Evolutionary conservation across 2,113 vertebrate species (phyloP), one percentile per base, ranked within the genome.

Genomic region (Lepisosteus osseus): DNA sequence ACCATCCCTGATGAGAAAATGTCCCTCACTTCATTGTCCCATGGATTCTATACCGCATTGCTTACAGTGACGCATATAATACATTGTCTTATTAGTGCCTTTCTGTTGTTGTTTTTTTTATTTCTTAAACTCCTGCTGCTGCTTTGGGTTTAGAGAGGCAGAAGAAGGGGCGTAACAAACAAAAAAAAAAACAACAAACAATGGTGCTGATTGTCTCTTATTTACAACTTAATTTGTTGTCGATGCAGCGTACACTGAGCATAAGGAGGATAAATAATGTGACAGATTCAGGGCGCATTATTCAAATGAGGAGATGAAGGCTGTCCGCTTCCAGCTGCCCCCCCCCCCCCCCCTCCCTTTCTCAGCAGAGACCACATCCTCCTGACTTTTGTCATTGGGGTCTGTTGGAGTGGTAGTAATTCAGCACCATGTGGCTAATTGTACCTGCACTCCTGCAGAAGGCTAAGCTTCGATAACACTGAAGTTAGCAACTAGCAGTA

Each of bases 211-310:
- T 97, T 96, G 95, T 97, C 91, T 95, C 90, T 92, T 95, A 95
- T 97, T 98, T 97, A 97, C 94, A 92, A 94, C 92, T 96, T 93
- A 94, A 95, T 94, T 91, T 91, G 92, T 94, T 94, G 92, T 94
- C 94, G 92, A 95, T 95, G 94, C 88, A 86, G 92, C 92, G 90
- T 91, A 94, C 94, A 94, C 91, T 86, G 93, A 94, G 92, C 95
- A 95, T 97, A 96, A 92, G 94, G 95, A 92, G 94, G 86, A 91
- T 94, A 90, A 86, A 93, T 93, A 93, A 88, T 91, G 88, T 96
- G 94, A 96, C 93, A 93, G 95, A 99, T 97, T 95, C 94, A 96
- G 95, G 96, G 92, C 95, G 94, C 94, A 94, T 94, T 96, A 97
- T 99, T 97, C 94, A 97, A 97, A 98, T 98, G 94, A 98, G 94